phyloP scores from a whole-genome alignment of 2,113 vertebrate genomes.

The Pelecanoides urinatrix region DNA sequence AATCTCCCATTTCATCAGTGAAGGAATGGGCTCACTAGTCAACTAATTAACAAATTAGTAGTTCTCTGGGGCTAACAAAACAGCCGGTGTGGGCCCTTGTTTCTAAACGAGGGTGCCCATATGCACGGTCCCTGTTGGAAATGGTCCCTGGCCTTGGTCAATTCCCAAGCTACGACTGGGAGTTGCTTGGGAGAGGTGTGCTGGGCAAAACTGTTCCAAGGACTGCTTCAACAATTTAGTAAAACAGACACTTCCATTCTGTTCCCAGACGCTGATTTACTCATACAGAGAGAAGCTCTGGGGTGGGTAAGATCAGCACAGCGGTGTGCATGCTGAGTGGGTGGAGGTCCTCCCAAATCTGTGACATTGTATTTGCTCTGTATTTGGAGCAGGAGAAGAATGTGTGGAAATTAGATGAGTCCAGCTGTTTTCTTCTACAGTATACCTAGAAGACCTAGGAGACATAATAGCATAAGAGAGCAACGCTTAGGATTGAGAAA shows the following conservation, averaged over 20 bases:
- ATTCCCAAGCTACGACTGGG: neutral
- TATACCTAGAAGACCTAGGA: neutral
- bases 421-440: neutral
- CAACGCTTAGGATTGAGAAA: neutral
- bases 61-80: neutral
- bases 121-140: neutral
- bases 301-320: rapidly evolving
- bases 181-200: neutral
- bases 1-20: neutral
- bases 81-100: neutral
- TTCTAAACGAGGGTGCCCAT: neutral
- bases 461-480: neutral
- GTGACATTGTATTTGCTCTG: neutral
- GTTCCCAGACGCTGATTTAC: neutral
- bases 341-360: neutral
- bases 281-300: neutral
- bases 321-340: neutral
- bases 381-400: neutral
- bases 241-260: neutral
- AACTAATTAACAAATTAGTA: neutral
- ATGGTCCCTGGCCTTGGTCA: neutral
- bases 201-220: neutral
- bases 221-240: neutral
- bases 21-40: neutral
- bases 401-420: neutral